Evolutionary conservation across 2,797 vertebrate genomes (phyloP).

Genomic region (Labeo calbasu): DNA sequence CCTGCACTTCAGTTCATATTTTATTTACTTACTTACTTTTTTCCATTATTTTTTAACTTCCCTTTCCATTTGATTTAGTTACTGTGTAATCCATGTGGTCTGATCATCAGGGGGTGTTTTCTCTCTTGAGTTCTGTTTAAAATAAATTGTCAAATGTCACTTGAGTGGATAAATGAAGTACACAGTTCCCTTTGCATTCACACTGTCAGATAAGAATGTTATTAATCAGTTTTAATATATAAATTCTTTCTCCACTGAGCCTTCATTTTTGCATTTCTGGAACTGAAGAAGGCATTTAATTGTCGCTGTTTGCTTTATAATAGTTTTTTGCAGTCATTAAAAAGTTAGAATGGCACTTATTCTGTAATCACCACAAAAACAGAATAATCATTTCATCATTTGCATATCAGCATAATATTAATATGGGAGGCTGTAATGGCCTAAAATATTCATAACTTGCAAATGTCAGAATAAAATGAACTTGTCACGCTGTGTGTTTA

Average conservation of each 20-base stretch:
- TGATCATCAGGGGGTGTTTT: background rate
- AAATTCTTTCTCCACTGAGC: background rate
- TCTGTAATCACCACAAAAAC: background rate
- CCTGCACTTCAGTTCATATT: too few relatives aligned
- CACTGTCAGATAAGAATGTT: background rate
- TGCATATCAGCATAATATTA: background rate
- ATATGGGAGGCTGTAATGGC: background rate
- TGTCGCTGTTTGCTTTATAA: background rate
- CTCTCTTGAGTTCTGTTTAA: background rate
- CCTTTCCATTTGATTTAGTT: background rate
- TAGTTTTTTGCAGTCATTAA: background rate
- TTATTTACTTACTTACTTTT: background rate
- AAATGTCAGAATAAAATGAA: background rate
- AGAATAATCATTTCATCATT: background rate
- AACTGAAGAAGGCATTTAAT: background rate
- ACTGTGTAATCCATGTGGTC: background rate
- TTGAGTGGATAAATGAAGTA: background rate
- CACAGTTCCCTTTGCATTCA: too few relatives aligned
- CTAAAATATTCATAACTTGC: background rate
- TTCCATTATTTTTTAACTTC: background rate
- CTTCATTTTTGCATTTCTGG: background rate
- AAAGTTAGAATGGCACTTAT: background rate
- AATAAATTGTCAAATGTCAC: background rate
- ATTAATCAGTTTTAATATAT: background rate
- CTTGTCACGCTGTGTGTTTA: background rate